phyloP scores from a whole-genome alignment of 2,888 invertebrate genomes.

The Oscheius sp. region DNA sequence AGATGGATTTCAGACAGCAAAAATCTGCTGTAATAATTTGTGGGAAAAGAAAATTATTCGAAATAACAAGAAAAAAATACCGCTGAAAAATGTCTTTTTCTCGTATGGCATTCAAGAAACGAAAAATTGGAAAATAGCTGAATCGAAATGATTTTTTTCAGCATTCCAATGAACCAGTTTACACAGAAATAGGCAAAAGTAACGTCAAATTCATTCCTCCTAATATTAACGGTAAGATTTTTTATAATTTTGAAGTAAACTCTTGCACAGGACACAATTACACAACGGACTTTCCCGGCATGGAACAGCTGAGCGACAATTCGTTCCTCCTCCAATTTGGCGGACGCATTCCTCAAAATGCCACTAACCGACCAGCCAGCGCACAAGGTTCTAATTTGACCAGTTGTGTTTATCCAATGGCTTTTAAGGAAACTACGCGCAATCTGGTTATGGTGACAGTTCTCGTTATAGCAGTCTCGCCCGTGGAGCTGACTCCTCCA shows the following conservation, averaged over 20 bases:
- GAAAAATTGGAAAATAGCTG: background rate
- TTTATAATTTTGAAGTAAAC: background rate
- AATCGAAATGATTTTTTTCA: background rate
- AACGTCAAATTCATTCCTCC: slow-evolving; percentile 37
- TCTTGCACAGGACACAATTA: slow-evolving; percentile 42
- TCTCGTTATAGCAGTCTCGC: slow-evolving; percentile 11
- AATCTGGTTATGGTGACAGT: slow-evolving; percentile 25
- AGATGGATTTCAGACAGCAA: background rate
- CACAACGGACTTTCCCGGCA: slow-evolving; percentile 52
- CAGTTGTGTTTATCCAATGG: slow-evolving; percentile 16
- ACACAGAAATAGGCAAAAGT: slow-evolving; percentile 30
- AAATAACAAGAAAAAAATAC: too few relatives aligned
- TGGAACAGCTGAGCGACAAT: slow-evolving; percentile 52
- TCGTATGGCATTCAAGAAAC: too few relatives aligned
- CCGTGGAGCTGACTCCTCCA: background rate
- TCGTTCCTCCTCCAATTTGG: slow-evolving; percentile 38
- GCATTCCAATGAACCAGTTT: slow-evolving; percentile 25
- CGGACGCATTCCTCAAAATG: slow-evolving; percentile 10
- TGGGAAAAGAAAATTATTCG: background rate
- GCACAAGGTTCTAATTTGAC: slow-evolving; percentile 26
- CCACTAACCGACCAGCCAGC: slow-evolving; percentile 43
- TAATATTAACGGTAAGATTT: slow-evolving; percentile 39
- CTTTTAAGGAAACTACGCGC: slow-evolving; percentile 29
- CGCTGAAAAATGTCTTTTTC: too few relatives aligned
- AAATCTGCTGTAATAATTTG: background rate